These are phyloP conservation scores for Lipotes vexillifer DNA, from an alignment of 2,113 vertebrate genomes.

Conservation along the genomic window DNA sequence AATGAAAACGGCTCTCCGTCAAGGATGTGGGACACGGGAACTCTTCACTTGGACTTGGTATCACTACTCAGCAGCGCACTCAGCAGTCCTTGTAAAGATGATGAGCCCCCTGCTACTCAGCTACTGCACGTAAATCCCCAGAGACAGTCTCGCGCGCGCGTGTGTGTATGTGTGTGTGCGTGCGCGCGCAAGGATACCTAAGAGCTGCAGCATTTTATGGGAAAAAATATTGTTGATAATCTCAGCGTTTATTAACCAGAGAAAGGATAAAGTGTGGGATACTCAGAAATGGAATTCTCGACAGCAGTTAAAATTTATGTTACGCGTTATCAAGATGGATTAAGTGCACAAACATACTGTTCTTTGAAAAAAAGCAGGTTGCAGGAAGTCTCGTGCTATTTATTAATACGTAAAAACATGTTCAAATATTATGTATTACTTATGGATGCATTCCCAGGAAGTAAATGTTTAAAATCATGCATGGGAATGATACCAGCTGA, in stretches of 20 bases:
- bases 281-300: neutral
- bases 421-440: neutral
- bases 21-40: rapidly evolving
- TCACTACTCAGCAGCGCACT: rapidly evolving
- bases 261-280: neutral
- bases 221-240: neutral
- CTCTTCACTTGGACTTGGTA: neutral
- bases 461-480: neutral
- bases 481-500: neutral
- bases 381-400: neutral
- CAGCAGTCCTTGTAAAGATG: neutral
- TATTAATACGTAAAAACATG: neutral
- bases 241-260: neutral
- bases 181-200: rapidly evolving
- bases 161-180: neutral
- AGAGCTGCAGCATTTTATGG: neutral
- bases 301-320: slow-evolving; percentile 46
- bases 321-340: neutral
- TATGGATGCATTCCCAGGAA: neutral
- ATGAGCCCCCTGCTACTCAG: rapidly evolving
- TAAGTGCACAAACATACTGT: neutral
- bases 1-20: rapidly evolving
- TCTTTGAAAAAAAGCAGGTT: neutral
- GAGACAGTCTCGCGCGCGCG: neutral
- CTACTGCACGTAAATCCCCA: rapidly evolving